These are phyloP conservation scores for Mastacembelus armatus DNA, from an alignment of 2,797 vertebrate genomes.

Conservation along the genomic window DNA sequence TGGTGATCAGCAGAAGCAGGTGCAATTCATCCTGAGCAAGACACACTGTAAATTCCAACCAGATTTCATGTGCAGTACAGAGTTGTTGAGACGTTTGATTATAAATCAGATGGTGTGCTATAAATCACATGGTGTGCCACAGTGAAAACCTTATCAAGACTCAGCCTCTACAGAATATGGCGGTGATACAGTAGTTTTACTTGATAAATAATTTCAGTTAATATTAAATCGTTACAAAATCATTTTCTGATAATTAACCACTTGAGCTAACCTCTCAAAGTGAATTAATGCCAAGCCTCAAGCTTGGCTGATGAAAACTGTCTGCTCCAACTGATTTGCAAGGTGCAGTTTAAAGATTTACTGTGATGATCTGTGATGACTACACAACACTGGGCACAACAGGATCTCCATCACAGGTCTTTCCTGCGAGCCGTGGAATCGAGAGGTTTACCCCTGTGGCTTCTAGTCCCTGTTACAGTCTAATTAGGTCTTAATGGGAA, in stretches of 20 bases:
- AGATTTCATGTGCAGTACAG: too few relatives aligned
- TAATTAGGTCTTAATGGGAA: slow-evolving; percentile 68
- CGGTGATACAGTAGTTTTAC: background rate
- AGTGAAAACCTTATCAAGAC: too few relatives aligned
- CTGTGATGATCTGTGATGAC: slow-evolving; percentile 15
- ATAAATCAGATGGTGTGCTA: too few relatives aligned
- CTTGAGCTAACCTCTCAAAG: background rate
- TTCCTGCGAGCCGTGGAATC: slow-evolving; percentile 30
- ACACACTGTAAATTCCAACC: too few relatives aligned
- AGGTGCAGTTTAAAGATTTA: slow-evolving; percentile 44
- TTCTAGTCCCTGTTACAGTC: slow-evolving; percentile 51
- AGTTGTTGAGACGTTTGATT: too few relatives aligned
- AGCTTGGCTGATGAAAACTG: background rate
- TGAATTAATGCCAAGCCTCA: background rate
- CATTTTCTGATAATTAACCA: background rate
- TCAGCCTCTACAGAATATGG: background rate
- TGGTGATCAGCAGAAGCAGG: too few relatives aligned
- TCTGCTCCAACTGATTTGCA: slow-evolving; percentile 17
- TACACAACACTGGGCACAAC: slow-evolving; percentile 32
- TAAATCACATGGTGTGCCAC: too few relatives aligned
- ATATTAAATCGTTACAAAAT: background rate
- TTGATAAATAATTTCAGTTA: background rate
- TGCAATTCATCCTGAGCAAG: too few relatives aligned
- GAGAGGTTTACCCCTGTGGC: slow-evolving; percentile 51
- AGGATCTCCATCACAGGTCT: slow-evolving; percentile 57